Percentiles rank a stretch among this genome's conserved stretches.
These are phyloP conservation scores for Psephotus haematonotus DNA, from an alignment of 2,113 vertebrate genomes.

Conservation along the genomic window DNA sequence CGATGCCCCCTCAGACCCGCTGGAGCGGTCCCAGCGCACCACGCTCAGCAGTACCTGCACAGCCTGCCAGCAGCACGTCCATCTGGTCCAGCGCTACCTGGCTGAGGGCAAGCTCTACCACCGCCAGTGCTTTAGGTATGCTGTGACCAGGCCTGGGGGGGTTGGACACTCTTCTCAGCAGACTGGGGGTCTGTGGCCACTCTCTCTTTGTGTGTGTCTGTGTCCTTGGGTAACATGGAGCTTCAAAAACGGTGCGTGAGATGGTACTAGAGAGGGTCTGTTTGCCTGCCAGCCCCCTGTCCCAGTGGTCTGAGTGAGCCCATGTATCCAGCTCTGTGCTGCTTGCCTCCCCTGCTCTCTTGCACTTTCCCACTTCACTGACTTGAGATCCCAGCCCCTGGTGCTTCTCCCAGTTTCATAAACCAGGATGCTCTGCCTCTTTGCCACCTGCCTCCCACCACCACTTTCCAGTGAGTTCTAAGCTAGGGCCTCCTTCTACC, in stretches of 20 bases:
- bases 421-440: background rate
- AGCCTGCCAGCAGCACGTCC: constrained; percentile 90
- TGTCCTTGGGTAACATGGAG: background rate
- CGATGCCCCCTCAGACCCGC: background rate
- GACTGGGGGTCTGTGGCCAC: background rate
- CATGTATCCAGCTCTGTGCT: background rate
- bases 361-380: background rate
- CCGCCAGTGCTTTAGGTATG: constrained; percentile 95
- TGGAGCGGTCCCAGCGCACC: background rate
- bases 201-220: rapidly evolving
- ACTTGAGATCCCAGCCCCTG: background rate
- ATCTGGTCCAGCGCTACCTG: constrained; percentile 94
- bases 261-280: background rate
- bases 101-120: constrained; percentile 93
- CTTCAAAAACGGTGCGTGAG: rapidly evolving
- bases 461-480: background rate
- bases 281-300: background rate
- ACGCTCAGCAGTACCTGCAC: constrained; percentile 86
- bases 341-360: background rate
- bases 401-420: background rate
- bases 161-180: rapidly evolving
- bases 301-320: background rate
- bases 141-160: rapidly evolving
- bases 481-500: background rate
- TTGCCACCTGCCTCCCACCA: background rate